Conservation (phyloP, 64 coral and sea anemone species). For the Montipora efflorescens region DNA sequence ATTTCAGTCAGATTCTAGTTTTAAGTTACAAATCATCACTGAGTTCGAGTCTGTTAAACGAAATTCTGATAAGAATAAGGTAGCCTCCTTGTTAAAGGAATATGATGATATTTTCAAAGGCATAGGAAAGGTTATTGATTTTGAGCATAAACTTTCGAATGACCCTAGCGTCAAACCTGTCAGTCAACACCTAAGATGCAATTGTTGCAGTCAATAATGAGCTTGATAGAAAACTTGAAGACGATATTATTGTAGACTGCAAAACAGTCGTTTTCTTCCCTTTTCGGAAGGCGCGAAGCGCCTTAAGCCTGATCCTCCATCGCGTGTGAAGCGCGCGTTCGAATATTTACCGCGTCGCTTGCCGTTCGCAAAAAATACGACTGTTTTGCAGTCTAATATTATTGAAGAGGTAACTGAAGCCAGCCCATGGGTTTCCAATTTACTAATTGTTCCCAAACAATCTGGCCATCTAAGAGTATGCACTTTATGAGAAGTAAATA, state of each 20-base stretch:
- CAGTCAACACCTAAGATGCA: not conserved
- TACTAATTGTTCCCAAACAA: not conserved
- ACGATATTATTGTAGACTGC: not conserved
- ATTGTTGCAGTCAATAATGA: not conserved
- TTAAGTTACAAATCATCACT: not conserved
- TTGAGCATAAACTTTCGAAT: not conserved
- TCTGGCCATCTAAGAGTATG: not conserved
- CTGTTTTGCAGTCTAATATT: not conserved
- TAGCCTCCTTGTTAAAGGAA: not conserved
- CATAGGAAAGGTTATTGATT: not conserved
- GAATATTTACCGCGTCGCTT: too few relatives aligned
- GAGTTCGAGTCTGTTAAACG: not conserved
- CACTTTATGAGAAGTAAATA: not conserved
- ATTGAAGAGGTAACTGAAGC: constrained; percentile 13
- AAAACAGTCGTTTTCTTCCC: too few relatives aligned
- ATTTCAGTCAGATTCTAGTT: not conserved
- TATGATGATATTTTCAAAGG: not conserved
- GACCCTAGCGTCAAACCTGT: not conserved
- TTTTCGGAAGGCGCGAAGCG: too few relatives aligned
- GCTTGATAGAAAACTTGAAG: not conserved
- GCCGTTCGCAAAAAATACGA: too few relatives aligned
- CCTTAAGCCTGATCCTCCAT: too few relatives aligned
- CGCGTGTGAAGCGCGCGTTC: too few relatives aligned
- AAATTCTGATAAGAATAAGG: not conserved
- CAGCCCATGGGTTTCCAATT: constrained; percentile 4